Evolutionary conservation across 1,140 invertebrate species (phyloP), one percentile per base, ranked within the genome.

Genomic region (Drosophila repletoides): DNA sequence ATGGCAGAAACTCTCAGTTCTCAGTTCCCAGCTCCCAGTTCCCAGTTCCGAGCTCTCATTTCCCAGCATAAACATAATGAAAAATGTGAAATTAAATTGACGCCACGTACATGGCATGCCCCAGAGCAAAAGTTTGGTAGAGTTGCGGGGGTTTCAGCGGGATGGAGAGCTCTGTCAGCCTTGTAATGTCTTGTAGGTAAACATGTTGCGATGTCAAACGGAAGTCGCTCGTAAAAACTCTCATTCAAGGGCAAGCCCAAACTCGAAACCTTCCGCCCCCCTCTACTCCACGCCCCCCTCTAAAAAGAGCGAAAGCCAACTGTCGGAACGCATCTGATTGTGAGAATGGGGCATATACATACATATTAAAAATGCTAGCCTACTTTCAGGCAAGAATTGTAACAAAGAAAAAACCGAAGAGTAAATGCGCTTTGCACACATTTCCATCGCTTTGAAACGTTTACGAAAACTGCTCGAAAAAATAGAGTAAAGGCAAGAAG

Each of bases 1-100:
- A 55, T 61, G 48, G 49, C 48, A 28, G n/a, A n/a, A 38, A 53
- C 21, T 63, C 52, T 38, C 40, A 59, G 56, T 21, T 6, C 19
- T 43, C 19, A 45, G 55, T 24, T 34, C 21, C 2, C 19, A 17
- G 9, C 19, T 33, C n/a, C 31, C 12, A 36, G 33, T 15, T 36
- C 7, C 33, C 5, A 36, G 33, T 36, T 36, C 33, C 33, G n/a
- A n/a, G n/a, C n/a, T n/a, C 10, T 15, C 14, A 49, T n/a, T 43
- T 45, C 29, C 24, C 49, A 36, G 58, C 72, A 65, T 81, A 76
- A 81, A 74, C 74, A 83, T 83, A 83, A 84, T 83, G 79, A 83
- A 84, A 83, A 83, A 83, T 83, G 70, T 75, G 79, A 77, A 83
- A 83, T 83, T 83, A 83, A 83, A 83, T 83, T 84, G 79, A 83